Evolutionary conservation across 1,140 invertebrate species (phyloP).

Genomic region (Anagrus nilaparvatae): DNA sequence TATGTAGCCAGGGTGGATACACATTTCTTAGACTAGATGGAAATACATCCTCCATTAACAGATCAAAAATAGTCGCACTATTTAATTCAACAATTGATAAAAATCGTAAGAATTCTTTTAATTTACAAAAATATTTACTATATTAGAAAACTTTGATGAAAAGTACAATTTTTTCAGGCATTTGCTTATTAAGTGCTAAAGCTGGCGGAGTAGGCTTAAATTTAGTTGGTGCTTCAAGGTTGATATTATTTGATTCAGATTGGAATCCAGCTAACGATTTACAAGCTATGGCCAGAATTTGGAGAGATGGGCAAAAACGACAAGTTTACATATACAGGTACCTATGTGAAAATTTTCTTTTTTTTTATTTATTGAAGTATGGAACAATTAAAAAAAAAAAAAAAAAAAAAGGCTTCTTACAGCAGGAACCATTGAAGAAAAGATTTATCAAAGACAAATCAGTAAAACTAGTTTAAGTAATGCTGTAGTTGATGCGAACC

Average conservation of each 20-base stretch:
- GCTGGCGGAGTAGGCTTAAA: constrained; percentile 68
- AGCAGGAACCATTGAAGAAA: constrained; percentile 62
- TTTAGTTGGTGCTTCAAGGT: constrained; percentile 56
- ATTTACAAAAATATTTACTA: no score
- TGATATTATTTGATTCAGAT: constrained; percentile 61
- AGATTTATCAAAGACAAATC: constrained; percentile 62
- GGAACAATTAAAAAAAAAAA: no score
- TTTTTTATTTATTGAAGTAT: no score
- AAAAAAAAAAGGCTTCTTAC: constrained; percentile 50
- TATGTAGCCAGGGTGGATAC: constrained; percentile 44
- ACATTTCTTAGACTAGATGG: constrained; percentile 54
- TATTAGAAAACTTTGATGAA: no score
- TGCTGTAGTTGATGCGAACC: constrained; percentile 46
- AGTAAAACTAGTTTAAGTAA: constrained; percentile 54
- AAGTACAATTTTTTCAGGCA: constrained; percentile 42
- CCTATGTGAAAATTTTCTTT: neutral
- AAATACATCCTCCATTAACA: constrained; percentile 41
- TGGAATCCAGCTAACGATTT: constrained; percentile 67
- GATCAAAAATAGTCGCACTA: constrained; percentile 48
- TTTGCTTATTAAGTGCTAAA: constrained; percentile 51
- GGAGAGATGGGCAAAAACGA: constrained; percentile 58
- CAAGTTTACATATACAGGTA: constrained; percentile 61
- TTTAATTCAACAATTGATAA: constrained; percentile 43
- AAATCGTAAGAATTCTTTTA: constrained; percentile 35
- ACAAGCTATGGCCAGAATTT: constrained; percentile 62